Evolutionary conservation across 1,140 invertebrate genomes (phyloP), one percentile per base, ranked within the genome.

Genomic region (Nasonia longicornis): DNA sequence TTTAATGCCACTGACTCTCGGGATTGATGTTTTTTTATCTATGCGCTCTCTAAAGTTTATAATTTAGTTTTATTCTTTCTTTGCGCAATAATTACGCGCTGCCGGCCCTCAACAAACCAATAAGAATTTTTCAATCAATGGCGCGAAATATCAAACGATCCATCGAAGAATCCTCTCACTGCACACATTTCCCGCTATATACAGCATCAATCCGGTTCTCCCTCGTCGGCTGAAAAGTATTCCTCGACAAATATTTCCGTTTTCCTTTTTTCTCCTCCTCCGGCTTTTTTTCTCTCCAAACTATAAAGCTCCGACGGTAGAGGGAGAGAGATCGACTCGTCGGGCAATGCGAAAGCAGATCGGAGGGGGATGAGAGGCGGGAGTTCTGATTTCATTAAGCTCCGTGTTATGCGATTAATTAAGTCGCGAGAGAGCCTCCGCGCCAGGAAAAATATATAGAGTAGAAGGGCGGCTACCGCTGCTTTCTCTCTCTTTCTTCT

Each of bases 351-450:
- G 29, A 66, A 67, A 38, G 48, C n/a, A 67, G 16, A 67, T n/a
- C 82, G 79, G 82, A 84, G 86, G 86, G 85, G 87, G 82, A 83
- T 85, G 85, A 84, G 84, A 85, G 84, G 58, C 66, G n/a, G 83
- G 83, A 89, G 87, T 89, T 89, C 88, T 90, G 90, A 90, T 91
- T 91, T 91, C 89, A 90, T 91, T 91, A 91, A 89, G 89, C 86
- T 84, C 88, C 87, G 90, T 90, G 89, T 91, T 91, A 91, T 90
- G 89, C 90, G 89, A 91, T 91, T 91, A 90, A 91, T 91, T 91
- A 90, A 91, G 89, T 91, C 89, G 88, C 88, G 87, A 89, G 81
- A 74, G 71, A 78, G 75, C 58, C 58, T 64, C 22, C 87, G 85
- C 85, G 85, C 85, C 86, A 87, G 88, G 86, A 90, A 90, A 90